Evolutionary conservation across 2,797 vertebrate genomes (phyloP).

Genomic region (Tokudaia tokunoshimensis): DNA sequence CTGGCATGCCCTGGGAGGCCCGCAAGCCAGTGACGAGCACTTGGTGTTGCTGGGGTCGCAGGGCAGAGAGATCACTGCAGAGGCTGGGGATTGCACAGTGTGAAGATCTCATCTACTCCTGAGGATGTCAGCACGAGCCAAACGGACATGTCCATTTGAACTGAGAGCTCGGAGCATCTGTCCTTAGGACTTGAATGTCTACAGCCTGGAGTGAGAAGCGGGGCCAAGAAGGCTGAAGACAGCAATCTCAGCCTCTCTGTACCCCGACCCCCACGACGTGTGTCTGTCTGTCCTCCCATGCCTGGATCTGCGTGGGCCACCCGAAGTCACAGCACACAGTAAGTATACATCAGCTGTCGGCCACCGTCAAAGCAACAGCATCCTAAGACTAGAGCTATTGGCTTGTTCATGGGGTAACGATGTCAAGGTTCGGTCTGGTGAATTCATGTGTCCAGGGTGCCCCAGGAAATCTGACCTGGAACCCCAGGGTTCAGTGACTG

Average conservation of each 20-base stretch:
- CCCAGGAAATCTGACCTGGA: background rate
- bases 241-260: background rate
- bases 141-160: fast-evolving
- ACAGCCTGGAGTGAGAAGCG: background rate
- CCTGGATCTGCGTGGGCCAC: background rate
- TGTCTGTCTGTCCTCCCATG: background rate
- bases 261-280: fast-evolving
- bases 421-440: background rate
- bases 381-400: background rate
- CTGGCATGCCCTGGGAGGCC: too few species aligned
- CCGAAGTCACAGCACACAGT: background rate
- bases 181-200: fast-evolving
- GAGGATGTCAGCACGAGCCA: background rate
- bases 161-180: background rate
- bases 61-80: background rate
- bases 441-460: background rate
- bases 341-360: background rate
- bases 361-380: background rate
- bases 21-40: background rate
- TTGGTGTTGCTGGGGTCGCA: background rate
- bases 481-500: background rate
- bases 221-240: slow-evolving; percentile 57
- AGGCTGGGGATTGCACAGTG: background rate
- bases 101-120: background rate
- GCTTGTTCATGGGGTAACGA: background rate